Evolutionary conservation across 1,140 invertebrate genomes (phyloP), one percentile per base, ranked within the genome.

Genomic region (Carcinoscorpius rotundicauda): DNA sequence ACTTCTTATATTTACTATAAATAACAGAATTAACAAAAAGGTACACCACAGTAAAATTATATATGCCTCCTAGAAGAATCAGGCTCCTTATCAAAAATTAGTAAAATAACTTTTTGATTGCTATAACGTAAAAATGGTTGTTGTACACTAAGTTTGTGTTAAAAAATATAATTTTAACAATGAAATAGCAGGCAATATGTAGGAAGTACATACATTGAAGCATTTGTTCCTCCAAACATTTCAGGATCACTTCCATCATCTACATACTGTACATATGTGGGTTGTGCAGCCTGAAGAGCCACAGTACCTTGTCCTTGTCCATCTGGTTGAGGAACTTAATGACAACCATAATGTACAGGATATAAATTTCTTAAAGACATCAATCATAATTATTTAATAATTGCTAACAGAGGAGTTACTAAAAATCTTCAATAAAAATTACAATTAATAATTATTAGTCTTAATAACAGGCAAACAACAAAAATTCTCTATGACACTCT

Each of bases 211-310:
- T 81, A 85, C 84, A 81, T 80, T 75, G 81, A 79, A 71, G 84
- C 84, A 81, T 86, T 86, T 67, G 83, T 78, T 71, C 83, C 80
- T 77, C 83, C 82, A 79, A 85, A 85, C 74, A 85, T 81, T 71
- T 83, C 81, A 71, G 82, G 82, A 76, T 86, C 85, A 70, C 77
- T 73, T 68, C 73, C 73, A 62, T 82, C 82, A 71, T 86, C 84
- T 72, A 86, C 84, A 80, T 86, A 86, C 75, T 86, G 84, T 67
- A 86, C 84, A 77, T 85, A 85, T 52, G 84, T 81, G 53, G 75
- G 72, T 70, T 75, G 75, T 66, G 70, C 73, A 58, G 72, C 73
- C 65, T 77, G 74, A 9, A 78, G 65, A 29, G 75, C 73, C 57
- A 78, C 73, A 52, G 72, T 74, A 29, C 77, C 77, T 63, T 73